These are phyloP conservation scores for Monopterus albus DNA, from an alignment of 2,113 vertebrate genomes.

Conservation along the genomic window DNA sequence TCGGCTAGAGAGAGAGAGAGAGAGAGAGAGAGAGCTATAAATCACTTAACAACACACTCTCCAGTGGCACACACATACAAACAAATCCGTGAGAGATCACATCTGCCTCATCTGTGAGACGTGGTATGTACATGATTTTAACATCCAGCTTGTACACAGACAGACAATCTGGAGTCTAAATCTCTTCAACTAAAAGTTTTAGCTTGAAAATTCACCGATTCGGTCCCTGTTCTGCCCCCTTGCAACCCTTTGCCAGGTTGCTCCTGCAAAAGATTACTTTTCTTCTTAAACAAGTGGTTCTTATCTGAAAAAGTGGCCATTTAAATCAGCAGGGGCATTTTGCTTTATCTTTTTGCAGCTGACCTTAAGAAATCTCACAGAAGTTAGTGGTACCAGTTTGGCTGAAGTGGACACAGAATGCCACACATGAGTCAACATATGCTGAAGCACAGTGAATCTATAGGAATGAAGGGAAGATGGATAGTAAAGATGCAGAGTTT, in stretches of 20 bases:
- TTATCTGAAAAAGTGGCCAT: slow-evolving; percentile 24
- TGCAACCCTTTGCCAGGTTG: neutral
- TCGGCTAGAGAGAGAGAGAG: slow-evolving; percentile 54
- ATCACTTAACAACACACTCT: slow-evolving; percentile 48
- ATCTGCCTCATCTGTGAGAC: slow-evolving; percentile 30
- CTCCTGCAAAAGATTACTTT: slow-evolving; percentile 25
- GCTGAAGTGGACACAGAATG: neutral
- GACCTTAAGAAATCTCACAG: slow-evolving; percentile 6
- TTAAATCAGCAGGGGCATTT: slow-evolving; percentile 33
- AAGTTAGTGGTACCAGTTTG: neutral
- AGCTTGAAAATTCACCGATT: slow-evolving; percentile 35
- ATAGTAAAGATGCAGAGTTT: slow-evolving; percentile 4
- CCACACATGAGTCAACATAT: neutral
- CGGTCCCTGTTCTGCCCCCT: slow-evolving; percentile 9
- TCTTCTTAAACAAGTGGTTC: slow-evolving; percentile 14
- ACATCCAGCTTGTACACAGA: slow-evolving; percentile 20
- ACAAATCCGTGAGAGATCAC: slow-evolving; percentile 12
- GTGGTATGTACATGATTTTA: neutral
- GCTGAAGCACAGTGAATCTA: slow-evolving; percentile 5
- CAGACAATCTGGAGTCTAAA: neutral
- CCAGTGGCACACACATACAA: neutral
- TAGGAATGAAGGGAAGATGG: neutral
- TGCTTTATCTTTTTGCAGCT: neutral
- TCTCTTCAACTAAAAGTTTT: slow-evolving; percentile 22
- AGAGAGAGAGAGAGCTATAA: slow-evolving; percentile 58